Percentiles rank a stretch among this genome's conserved stretches.
Conservation (phyloP, 2,113 vertebrate species). For the Chinchilla lanigera region DNA sequence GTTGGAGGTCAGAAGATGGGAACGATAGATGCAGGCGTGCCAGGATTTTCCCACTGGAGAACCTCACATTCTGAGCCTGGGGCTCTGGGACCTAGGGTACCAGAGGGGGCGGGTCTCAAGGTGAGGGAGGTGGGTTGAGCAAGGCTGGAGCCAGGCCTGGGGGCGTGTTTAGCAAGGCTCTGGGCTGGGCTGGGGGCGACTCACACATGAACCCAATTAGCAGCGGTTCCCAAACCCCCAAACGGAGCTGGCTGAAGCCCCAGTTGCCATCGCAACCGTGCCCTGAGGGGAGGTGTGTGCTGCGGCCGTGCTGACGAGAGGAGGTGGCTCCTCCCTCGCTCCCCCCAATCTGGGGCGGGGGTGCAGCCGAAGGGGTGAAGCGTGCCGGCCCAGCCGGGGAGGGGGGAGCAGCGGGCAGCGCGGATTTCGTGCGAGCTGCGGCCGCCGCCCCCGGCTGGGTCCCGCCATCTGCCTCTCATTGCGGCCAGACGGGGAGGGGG, state of each 20-base stretch:
- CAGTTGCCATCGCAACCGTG: conserved; percentile 83
- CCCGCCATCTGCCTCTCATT: conserved; percentile 77
- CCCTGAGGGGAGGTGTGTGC: conserved; percentile 41
- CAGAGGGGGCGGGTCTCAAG: conserved; percentile 39
- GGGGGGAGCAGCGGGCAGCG: conserved; percentile 41
- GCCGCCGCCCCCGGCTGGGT: conserved; percentile 81
- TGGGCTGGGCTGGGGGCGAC: conserved; percentile 76
- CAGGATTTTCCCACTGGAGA: not conserved
- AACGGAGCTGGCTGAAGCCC: conserved; percentile 81
- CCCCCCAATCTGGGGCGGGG: conserved; percentile 48
- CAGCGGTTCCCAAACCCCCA: conserved; percentile 83
- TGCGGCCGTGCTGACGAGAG: conserved; percentile 55
- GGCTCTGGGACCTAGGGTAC: conserved; percentile 34
- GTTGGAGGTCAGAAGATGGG: not conserved
- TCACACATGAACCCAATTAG: conserved; percentile 86
- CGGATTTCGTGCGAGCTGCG: conserved; percentile 79
- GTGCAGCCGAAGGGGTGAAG: conserved; percentile 44
- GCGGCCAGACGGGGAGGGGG: conserved; percentile 67
- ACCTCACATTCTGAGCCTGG: not conserved
- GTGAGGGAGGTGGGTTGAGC: not conserved
- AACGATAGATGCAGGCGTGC: not conserved
- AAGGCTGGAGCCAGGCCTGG: not conserved
- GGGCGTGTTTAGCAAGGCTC: conserved; percentile 62
- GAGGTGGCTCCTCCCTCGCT: conserved; percentile 67
- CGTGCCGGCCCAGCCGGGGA: conserved; percentile 35